Evolutionary conservation across 2,888 invertebrate species (phyloP).

Genomic region (Pogonocherus hispidulus): DNA sequence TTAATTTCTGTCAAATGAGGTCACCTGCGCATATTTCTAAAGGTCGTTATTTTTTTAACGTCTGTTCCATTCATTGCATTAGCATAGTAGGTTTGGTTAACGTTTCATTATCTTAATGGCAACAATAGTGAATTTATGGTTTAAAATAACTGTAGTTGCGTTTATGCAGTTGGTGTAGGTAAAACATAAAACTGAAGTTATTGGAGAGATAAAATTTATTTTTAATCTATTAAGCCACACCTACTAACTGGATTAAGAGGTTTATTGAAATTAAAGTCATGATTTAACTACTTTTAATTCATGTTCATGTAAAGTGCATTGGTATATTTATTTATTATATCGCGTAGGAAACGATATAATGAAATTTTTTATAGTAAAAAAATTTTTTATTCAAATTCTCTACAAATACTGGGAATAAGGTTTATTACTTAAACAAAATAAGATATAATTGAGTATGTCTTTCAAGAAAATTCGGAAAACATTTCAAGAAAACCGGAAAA

Average conservation of each 20-base stretch:
- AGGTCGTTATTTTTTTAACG: constrained; percentile 44
- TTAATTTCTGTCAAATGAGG: constrained; percentile 44
- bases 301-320: no score
- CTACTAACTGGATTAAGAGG: not conserved
- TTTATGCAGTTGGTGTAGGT: not conserved
- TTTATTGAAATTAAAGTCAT: not conserved
- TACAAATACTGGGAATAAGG: no score
- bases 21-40: constrained; percentile 46
- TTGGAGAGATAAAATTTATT: not conserved
- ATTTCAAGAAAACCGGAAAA: no score
- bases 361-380: no score
- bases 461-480: no score
- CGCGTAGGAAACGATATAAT: no score
- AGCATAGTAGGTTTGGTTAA: constrained; percentile 39
- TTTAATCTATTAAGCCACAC: not conserved
- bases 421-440: no score
- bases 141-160: not conserved
- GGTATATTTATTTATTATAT: no score
- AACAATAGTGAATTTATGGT: constrained; percentile 1
- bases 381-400: no score
- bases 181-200: not conserved
- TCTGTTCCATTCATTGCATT: constrained; percentile 41
- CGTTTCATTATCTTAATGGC: constrained; percentile 25
- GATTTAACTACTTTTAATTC: not conserved
- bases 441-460: no score